These are phyloP conservation scores for Notiomystis cincta DNA, from an alignment of 2,113 vertebrate species.

Conservation along the genomic window DNA sequence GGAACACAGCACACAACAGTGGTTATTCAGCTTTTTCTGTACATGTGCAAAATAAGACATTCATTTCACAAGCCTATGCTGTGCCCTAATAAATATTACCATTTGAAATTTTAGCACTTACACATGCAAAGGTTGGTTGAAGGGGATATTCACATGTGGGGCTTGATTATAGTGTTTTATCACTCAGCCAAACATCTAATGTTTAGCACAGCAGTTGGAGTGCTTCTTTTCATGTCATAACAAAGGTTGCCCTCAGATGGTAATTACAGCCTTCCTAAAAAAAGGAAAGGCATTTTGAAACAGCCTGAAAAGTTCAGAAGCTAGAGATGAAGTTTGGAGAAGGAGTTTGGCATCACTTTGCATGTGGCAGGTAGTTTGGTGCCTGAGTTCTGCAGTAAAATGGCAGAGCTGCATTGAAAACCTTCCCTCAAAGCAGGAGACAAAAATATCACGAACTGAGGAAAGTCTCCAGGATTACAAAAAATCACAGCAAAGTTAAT, in stretches of 20 bases:
- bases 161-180: slow-evolving; percentile 62
- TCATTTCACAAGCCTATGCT: neutral
- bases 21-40: neutral
- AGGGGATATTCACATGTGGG: neutral
- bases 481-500: neutral
- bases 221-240: slow-evolving; percentile 44
- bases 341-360: neutral
- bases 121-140: neutral
- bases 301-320: slow-evolving; percentile 11
- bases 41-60: neutral
- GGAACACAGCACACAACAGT: neutral
- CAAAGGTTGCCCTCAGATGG: slow-evolving; percentile 42
- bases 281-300: slow-evolving; percentile 26
- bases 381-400: neutral
- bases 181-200: slow-evolving; percentile 2
- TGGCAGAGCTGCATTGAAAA: neutral
- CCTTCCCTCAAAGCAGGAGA: neutral
- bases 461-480: neutral
- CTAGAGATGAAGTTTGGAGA: neutral
- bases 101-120: neutral
- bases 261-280: slow-evolving; percentile 52
- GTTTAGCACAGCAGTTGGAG: slow-evolving; percentile 21
- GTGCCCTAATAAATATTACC: neutral
- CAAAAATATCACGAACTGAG: neutral
- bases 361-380: neutral